Conservation (phyloP, 2,797 vertebrate species). For the Gephyroberyx darwinii region DNA sequence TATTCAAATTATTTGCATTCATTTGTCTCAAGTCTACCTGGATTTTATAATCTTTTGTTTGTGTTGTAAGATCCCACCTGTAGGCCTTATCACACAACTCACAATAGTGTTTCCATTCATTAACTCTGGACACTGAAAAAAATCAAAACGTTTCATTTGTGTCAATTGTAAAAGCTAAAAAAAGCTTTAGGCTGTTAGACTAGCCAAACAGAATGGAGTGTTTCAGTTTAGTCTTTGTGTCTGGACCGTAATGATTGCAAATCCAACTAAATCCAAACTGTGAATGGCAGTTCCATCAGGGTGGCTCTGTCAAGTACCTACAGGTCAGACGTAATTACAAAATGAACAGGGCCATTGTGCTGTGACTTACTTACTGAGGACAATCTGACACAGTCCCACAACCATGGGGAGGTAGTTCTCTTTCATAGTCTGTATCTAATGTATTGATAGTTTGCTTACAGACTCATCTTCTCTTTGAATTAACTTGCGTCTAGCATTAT, state of each 20-base stretch:
- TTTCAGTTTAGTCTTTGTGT: constrained; percentile 39
- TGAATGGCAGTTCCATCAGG: constrained; percentile 51
- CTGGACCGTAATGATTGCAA: constrained; percentile 54
- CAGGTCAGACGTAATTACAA: constrained; percentile 68
- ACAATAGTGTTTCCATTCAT: constrained; percentile 37
- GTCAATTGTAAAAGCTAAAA: constrained; percentile 41
- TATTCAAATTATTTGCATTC: background rate
- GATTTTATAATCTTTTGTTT: constrained; percentile 7
- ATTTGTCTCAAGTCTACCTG: background rate
- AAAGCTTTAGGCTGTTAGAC: constrained; percentile 46
- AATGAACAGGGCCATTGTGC: constrained; percentile 62
- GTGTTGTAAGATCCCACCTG: constrained; percentile 17
- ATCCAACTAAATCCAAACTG: constrained; percentile 62
- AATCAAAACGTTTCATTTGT: constrained; percentile 41
- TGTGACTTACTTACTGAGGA: constrained; percentile 49
- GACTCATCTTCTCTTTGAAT: background rate
- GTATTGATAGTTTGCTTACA: constrained; percentile 20
- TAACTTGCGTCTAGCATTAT: background rate
- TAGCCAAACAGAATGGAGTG: constrained; percentile 7
- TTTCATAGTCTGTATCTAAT: constrained; percentile 33
- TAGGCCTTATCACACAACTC: constrained; percentile 17
- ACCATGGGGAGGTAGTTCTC: constrained; percentile 45
- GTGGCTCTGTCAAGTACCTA: constrained; percentile 58
- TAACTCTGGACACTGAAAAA: constrained; percentile 38
- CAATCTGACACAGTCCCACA: constrained; percentile 40